phyloP scores from a whole-genome alignment of 2,888 invertebrate genomes.

The Drosophila ustulata region DNA sequence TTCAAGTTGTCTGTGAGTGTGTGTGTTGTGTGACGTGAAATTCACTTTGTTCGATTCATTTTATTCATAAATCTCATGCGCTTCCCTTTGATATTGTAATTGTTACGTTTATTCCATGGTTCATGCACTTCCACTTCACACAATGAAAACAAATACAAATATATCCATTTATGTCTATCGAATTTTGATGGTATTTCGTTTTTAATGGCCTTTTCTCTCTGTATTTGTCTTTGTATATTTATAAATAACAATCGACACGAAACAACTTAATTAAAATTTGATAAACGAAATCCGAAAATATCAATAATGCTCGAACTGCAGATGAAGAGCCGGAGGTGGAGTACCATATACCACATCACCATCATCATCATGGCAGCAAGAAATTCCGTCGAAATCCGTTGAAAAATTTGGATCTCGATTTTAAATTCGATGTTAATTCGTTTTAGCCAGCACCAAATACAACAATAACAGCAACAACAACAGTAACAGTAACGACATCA shows the following conservation, averaged over 20 bases:
- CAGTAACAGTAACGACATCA: conserved; percentile 45
- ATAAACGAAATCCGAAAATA: conserved; percentile 10
- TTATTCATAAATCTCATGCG: conserved; percentile 46
- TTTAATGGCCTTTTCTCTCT: conserved; percentile 59
- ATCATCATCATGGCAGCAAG: conserved; percentile 83
- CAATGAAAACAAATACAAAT: conserved; percentile 10
- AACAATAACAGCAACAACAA: conserved; percentile 43
- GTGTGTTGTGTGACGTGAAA: conserved; percentile 45
- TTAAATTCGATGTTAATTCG: conserved; percentile 84
- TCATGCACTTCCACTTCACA: conserved; percentile 46
- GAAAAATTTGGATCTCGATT: conserved; percentile 83
- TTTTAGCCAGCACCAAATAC: conserved; percentile 76
- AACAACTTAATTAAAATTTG: conserved; percentile 26
- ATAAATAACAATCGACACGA: conserved; percentile 22
- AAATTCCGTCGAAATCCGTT: conserved; percentile 82
- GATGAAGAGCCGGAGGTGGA: conserved; percentile 80
- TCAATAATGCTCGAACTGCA: conserved; percentile 34
- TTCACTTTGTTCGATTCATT: conserved; percentile 55
- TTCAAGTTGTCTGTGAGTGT: conserved; percentile 21
- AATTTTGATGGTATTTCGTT: conserved; percentile 38
- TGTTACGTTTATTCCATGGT: conserved; percentile 29
- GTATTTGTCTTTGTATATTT: conserved; percentile 60
- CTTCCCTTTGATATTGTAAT: conserved; percentile 32
- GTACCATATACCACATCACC: conserved; percentile 81
- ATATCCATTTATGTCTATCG: conserved; percentile 14